These are phyloP conservation scores for Pteropus rufus DNA, from an alignment of 2,797 vertebrate species.

Conservation along the genomic window DNA sequence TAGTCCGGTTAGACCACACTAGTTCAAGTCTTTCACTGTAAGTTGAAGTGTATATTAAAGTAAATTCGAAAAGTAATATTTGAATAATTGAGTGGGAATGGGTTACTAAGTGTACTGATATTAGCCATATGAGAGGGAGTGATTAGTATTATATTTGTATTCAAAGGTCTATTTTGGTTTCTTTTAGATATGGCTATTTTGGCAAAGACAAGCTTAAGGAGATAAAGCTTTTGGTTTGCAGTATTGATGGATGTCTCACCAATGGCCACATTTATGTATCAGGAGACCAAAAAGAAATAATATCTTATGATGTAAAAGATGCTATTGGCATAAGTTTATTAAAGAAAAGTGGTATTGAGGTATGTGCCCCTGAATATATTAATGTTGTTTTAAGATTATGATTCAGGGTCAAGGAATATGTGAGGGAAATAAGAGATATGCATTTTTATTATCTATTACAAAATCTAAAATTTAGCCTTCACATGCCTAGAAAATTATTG, in stretches of 20 bases:
- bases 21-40: background rate
- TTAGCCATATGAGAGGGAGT: background rate
- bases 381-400: background rate
- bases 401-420: constrained; percentile 36
- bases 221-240: constrained; percentile 91
- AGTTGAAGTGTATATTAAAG: background rate
- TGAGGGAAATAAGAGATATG: background rate
- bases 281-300: constrained; percentile 85
- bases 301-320: constrained; percentile 88
- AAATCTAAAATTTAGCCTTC: constrained; percentile 1
- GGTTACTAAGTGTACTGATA: background rate
- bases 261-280: constrained; percentile 88
- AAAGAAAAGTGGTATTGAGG: constrained; percentile 87
- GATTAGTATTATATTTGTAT: background rate
- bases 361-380: constrained; percentile 70
- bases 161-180: constrained; percentile 60
- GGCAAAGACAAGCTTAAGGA: constrained; percentile 87
- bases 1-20: background rate
- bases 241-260: constrained; percentile 90
- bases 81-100: background rate
- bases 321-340: constrained; percentile 85
- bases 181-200: constrained; percentile 93
- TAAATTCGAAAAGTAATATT: background rate
- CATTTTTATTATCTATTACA: background rate
- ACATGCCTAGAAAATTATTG: background rate